Conservation (phyloP, 2,113 vertebrate genomes). For the Meles meles region DNA sequence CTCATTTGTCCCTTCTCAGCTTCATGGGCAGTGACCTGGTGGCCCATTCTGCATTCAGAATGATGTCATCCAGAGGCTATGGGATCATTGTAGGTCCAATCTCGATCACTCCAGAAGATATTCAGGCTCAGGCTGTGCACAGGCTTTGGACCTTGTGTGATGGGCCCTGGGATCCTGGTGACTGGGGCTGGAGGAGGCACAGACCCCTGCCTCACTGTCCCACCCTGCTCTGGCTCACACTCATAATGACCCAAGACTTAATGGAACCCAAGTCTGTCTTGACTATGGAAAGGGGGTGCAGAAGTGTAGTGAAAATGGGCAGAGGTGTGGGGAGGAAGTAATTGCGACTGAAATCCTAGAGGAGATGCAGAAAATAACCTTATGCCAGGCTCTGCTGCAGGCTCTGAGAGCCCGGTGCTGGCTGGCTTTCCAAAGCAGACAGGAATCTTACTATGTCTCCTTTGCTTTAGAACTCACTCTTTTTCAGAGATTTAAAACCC, state of each 20-base stretch:
- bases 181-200: background rate
- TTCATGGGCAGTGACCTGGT: background rate
- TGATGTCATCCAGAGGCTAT: no score
- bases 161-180: background rate
- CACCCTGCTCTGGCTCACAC: background rate
- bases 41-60: background rate
- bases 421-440: constrained; percentile 7
- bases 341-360: background rate
- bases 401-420: background rate
- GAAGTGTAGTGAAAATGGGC: background rate
- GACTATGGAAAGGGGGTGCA: background rate
- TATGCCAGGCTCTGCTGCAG: accelerated
- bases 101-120: background rate
- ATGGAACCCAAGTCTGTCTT: background rate
- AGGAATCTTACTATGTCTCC: constrained; percentile 37
- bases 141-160: background rate
- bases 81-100: background rate
- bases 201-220: background rate
- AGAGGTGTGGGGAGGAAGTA: background rate
- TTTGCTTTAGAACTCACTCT: background rate
- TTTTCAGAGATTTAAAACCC: constrained; percentile 65
- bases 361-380: background rate
- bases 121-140: background rate
- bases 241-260: background rate
- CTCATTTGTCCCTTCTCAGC: background rate